Evolutionary conservation across 2,113 vertebrate species (phyloP).

Genomic region (Megalops atlanticus): DNA sequence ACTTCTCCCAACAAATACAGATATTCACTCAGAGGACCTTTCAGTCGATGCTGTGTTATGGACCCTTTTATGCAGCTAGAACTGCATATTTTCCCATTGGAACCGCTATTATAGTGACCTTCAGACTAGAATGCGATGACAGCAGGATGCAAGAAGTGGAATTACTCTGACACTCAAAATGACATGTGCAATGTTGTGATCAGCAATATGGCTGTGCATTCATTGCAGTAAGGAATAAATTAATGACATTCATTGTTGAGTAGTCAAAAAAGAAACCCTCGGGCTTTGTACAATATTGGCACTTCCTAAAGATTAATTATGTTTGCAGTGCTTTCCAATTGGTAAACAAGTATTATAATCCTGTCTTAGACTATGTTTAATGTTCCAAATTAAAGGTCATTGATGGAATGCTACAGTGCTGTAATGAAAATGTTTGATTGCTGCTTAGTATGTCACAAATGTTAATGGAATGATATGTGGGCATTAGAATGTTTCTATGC

Average conservation of each 20-base stretch:
- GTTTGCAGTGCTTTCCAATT: constrained; percentile 60
- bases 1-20: not conserved
- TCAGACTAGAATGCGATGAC: not conserved
- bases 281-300: constrained; percentile 66
- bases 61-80: not conserved
- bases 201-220: constrained; percentile 62
- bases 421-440: constrained; percentile 18
- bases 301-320: constrained; percentile 70
- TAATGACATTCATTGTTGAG: constrained; percentile 64
- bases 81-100: not conserved
- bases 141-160: not conserved
- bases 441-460: constrained; percentile 12
- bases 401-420: constrained; percentile 43
- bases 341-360: constrained; percentile 74
- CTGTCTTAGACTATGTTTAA: constrained; percentile 62
- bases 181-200: constrained; percentile 48
- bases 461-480: constrained; percentile 7
- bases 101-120: not conserved
- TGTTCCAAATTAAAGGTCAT: constrained; percentile 57
- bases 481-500: not conserved
- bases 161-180: not conserved
- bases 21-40: not conserved
- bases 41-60: not conserved
- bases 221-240: constrained; percentile 63
- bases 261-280: constrained; percentile 53